Percentiles rank a stretch among this genome's conserved stretches.
Conservation (phyloP, 2,797 vertebrate genomes). For the Protosalanx chinensis region DNA sequence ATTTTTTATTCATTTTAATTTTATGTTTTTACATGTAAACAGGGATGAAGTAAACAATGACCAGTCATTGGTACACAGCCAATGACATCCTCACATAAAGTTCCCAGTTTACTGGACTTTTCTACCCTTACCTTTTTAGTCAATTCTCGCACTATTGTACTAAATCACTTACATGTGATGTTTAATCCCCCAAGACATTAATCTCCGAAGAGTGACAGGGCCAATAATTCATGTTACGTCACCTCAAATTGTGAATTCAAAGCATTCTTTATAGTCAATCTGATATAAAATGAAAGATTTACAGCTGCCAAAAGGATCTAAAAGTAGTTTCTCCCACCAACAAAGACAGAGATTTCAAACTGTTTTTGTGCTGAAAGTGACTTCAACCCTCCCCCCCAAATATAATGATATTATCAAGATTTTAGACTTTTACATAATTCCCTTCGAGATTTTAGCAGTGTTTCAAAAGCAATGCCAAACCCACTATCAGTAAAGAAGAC, state of each 20-base stretch:
- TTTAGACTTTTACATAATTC: constrained; percentile 18
- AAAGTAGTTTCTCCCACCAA: constrained; percentile 13
- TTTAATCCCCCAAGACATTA: not conserved
- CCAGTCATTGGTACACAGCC: constrained; percentile 57
- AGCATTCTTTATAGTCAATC: not conserved
- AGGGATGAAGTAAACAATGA: constrained; percentile 78
- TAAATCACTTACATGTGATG: no score
- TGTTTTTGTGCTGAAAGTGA: not conserved
- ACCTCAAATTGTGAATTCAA: not conserved
- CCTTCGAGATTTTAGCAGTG: not conserved
- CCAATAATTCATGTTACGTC: not conserved
- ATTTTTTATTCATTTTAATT: constrained; percentile 63
- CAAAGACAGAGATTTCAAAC: constrained; percentile 12
- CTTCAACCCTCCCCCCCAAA: constrained; percentile 13
- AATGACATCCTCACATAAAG: constrained; percentile 56
- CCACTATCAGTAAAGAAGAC: not conserved
- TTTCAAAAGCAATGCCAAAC: not conserved
- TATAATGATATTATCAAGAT: constrained; percentile 19
- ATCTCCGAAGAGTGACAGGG: not conserved
- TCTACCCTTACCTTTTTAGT: constrained; percentile 56
- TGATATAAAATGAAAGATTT: constrained; percentile 20
- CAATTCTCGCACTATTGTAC: not conserved
- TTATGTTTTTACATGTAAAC: constrained; percentile 79
- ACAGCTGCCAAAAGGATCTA: constrained; percentile 18
- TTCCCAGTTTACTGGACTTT: constrained; percentile 60